phyloP scores from a whole-genome alignment of 2,797 vertebrate genomes.

The Hippoglossus hippoglossus region DNA sequence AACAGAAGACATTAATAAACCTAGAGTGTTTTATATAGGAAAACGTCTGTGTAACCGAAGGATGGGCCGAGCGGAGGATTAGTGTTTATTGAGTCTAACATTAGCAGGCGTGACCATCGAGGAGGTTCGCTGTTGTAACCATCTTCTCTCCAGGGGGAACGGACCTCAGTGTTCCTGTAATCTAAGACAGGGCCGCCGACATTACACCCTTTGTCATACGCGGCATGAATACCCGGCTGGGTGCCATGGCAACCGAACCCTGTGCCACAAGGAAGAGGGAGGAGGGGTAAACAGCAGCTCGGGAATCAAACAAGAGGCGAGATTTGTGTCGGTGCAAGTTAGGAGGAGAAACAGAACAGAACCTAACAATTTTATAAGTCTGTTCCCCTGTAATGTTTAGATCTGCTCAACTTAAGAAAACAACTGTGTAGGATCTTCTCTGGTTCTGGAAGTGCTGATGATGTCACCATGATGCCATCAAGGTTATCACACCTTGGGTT shows the following conservation, averaged over 20 bases:
- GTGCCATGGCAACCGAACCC: slow-evolving; percentile 78
- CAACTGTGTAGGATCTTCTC: not conserved
- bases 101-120: slow-evolving; percentile 70
- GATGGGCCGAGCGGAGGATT: slow-evolving; percentile 24
- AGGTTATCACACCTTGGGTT: not conserved
- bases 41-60: slow-evolving; percentile 24
- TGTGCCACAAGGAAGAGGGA: slow-evolving; percentile 43
- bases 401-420: slow-evolving; percentile 1
- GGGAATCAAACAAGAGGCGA: slow-evolving; percentile 33
- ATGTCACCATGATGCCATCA: not conserved
- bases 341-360: slow-evolving; percentile 2
- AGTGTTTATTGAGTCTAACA: slow-evolving; percentile 71
- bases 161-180: slow-evolving; percentile 80
- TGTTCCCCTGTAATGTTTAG: not conserved
- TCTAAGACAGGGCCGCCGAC: slow-evolving; percentile 72
- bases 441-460: not conserved
- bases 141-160: slow-evolving; percentile 70
- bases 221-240: slow-evolving; percentile 75
- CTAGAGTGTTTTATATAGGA: slow-evolving; percentile 41
- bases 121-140: slow-evolving; percentile 58
- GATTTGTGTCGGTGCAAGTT: slow-evolving; percentile 18
- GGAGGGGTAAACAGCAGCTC: slow-evolving; percentile 17
- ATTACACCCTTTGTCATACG: slow-evolving; percentile 83
- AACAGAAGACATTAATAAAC: slow-evolving; percentile 19
- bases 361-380: not conserved